Base-by-base conservation (phyloP, 2,888 invertebrate genomes). In the Athrips mouffetella region DNA sequence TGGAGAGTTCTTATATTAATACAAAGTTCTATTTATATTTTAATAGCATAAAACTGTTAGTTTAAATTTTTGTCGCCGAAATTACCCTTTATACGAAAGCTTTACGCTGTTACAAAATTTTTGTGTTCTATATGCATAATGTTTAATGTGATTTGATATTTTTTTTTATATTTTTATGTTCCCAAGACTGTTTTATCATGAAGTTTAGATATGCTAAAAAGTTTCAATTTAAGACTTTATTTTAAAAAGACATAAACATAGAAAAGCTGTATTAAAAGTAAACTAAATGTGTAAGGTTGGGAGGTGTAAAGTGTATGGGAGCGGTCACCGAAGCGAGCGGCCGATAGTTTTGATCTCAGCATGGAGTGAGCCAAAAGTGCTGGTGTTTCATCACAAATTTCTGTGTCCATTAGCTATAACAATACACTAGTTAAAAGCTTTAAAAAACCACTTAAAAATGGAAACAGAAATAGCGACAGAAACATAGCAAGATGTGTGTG, bases 341-440 rank as follows among this genome's bases (percentile, higher is more conserved):
- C 78, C 51, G 59, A 53, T 53, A 68, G 40, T 67, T 73, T 73
- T 81, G 84, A 84, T 84, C 84, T 84, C 83, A 82, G 73, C 60
- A 61, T 55, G 69, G 68, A 63, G 58, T 59, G 59, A 60, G 63
- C 65, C 56, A 51, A 47, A 55, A 63, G 62, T 59, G 54, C 57
- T 49, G 57, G 53, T 55, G 58, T 60, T 61, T 54, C 50, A 64
- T 63, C 62, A 62, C 57, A 62, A 67, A 63, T 68, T 65, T 64
- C 65, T 66, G 65, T 66, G 48, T 55, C 55, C 57, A 54, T 50
- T 35, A 16, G 47, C 53, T 7, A 10, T 27, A 7, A 10, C 27
- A n/a, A 27, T 10, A 27, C 44, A 47, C 42, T 48, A 39, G 30
- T 41, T 42, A 30, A 50, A 55, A 58, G 48, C 47, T 61, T 53